Evolutionary conservation across 1,140 invertebrate genomes (phyloP), one percentile per base, ranked within the genome.

Genomic region (Lepidurus packardi): DNA sequence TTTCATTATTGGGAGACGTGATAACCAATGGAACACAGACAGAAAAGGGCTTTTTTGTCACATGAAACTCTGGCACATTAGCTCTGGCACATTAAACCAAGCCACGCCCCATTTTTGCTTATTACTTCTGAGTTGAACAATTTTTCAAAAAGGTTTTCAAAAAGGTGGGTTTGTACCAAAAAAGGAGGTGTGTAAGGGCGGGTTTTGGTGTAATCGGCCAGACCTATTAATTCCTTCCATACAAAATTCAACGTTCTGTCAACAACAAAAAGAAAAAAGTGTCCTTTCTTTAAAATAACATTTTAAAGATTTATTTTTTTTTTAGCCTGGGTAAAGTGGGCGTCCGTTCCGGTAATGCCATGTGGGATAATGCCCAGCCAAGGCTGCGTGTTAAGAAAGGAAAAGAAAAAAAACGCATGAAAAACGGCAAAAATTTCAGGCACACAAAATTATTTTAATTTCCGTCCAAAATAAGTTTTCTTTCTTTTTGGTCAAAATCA

Each of bases 81-180:
- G 53, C 53, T 65, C 53, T 65, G 53, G 53, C 53, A 65, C 13
- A 65, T 65, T 65, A 65, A 65, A 65, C 53, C 53, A 65, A 65
- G 53, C 53, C 53, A 21, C 53, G 53, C 53, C 53, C 53, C 53
- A n/a, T 65, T 13, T 21, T 65, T 65, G 7, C 21, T 13, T 65
- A 13, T 65, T 21, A 65, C 6, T 7, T 65, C 6, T 65, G 21
- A 11, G 5, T 65, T 65, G 53, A 65, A 65, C 53, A n/a, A 9
- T 65, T 65, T 16, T 65, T 8, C 4, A 65, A 65, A 65, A 13
- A n/a, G n/a, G 53, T 21, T 65, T 34, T 65, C 16, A 65, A 65
- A 13, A 65, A 65, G 53, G 53, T n/a, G 53, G 53, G 53, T 65
- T 65, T 65, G 53, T 65, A 65, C 53, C 53, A 65, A 65, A 65